Percentiles rank a stretch among this genome's conserved stretches.
Conservation (phyloP, 2,888 invertebrate genomes). For the Brenthis daphne region DNA sequence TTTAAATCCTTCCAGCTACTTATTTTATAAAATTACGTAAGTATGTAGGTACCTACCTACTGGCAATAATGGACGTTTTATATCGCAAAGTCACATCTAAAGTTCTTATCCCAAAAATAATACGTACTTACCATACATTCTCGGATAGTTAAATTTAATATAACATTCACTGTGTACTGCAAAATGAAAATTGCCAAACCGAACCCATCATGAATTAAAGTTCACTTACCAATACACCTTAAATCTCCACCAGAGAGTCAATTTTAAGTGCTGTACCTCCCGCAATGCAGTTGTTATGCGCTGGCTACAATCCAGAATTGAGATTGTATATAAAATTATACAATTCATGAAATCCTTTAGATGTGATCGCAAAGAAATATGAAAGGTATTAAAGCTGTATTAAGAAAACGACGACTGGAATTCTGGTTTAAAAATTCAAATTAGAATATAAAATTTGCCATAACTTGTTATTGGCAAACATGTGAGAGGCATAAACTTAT, state of each 20-base stretch:
- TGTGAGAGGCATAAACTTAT: slow-evolving; percentile 44
- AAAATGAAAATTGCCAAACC: background rate
- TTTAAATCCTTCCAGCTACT: no score
- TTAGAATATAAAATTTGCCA: slow-evolving; percentile 44
- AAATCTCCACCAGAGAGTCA: slow-evolving; percentile 33
- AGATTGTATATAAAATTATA: slow-evolving; percentile 73
- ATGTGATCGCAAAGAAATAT: slow-evolving; percentile 37
- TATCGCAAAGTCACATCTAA: no score
- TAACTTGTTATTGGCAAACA: slow-evolving; percentile 41
- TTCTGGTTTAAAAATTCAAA: slow-evolving; percentile 44
- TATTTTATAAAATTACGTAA: no score
- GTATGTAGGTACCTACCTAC: no score
- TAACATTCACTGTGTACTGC: background rate
- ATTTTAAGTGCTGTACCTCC: slow-evolving; percentile 44
- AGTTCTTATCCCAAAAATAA: no score
- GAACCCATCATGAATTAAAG: slow-evolving; percentile 10
- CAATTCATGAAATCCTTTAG: slow-evolving; percentile 56
- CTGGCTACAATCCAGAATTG: slow-evolving; percentile 72
- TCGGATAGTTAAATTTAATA: background rate
- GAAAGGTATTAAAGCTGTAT: slow-evolving; percentile 38
- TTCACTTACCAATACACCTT: slow-evolving; percentile 26
- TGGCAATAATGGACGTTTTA: no score
- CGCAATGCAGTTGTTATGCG: slow-evolving; percentile 64
- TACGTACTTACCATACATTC: no score
- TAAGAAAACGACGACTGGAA: slow-evolving; percentile 33